Conservation (phyloP, 2,888 invertebrate genomes). For the Scaptomyza parva region DNA sequence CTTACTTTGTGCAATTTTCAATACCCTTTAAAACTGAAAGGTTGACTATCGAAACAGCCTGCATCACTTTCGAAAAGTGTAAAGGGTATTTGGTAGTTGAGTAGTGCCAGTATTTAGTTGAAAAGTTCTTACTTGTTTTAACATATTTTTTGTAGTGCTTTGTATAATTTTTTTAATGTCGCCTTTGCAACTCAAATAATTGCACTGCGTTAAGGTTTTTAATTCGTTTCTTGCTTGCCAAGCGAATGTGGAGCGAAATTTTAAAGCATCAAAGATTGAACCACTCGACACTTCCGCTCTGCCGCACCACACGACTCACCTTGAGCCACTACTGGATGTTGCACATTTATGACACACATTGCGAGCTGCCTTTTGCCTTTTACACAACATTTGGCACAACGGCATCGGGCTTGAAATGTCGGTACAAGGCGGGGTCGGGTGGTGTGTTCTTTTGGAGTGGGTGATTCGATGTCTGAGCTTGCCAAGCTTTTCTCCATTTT, state of each 20-base stretch:
- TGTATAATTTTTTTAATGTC: conserved; percentile 27
- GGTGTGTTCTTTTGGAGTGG: conserved; percentile 29
- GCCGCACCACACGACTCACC: conserved; percentile 36
- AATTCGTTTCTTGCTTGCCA: conserved; percentile 55
- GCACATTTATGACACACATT: conserved; percentile 75
- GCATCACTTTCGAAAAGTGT: too few species aligned
- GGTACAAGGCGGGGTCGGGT: not conserved
- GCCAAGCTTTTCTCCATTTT: conserved; percentile 70
- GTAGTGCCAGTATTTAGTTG: not conserved
- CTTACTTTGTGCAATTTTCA: conserved; percentile 64
- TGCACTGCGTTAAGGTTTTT: conserved; percentile 70
- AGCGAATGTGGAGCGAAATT: conserved; percentile 37
- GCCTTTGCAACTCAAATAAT: conserved; percentile 74
- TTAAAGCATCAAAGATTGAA: conserved; percentile 25
- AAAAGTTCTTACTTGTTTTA: conserved; percentile 16
- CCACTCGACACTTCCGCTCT: conserved; percentile 13
- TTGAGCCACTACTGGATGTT: conserved; percentile 48
- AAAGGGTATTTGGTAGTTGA: conserved; percentile 2
- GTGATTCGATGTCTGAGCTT: conserved; percentile 41
- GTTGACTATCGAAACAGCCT: too few species aligned
- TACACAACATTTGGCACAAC: conserved; percentile 78
- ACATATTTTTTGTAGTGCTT: conserved; percentile 24
- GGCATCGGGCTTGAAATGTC: conserved; percentile 40
- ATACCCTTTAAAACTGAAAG: not conserved
- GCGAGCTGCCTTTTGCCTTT: conserved; percentile 56